Conservation (phyloP, 2,797 vertebrate species). For the Rhinogobio ventralis region DNA sequence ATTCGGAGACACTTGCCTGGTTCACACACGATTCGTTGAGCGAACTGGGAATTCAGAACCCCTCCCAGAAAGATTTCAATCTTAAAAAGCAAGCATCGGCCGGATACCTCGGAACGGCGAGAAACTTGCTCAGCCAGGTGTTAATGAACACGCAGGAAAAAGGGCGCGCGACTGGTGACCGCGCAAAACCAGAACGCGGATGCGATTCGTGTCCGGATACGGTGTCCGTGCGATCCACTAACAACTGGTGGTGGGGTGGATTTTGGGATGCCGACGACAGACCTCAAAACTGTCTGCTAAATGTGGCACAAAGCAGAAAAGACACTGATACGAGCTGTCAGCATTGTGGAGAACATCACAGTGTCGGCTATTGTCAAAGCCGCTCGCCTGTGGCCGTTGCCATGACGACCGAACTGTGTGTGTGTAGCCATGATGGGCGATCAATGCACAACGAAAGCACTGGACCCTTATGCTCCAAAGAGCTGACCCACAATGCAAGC, state of each 20-base stretch:
- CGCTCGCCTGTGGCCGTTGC: neutral
- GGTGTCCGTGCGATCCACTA: neutral
- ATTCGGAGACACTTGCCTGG: constrained; percentile 60
- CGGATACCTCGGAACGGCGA: constrained; percentile 54
- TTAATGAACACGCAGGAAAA: constrained; percentile 63
- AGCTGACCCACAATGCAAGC: constrained; percentile 59
- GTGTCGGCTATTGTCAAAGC: constrained; percentile 62
- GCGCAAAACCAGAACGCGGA: neutral
- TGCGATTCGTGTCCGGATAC: constrained; percentile 38
- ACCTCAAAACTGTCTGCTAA: constrained; percentile 40
- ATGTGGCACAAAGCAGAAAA: constrained; percentile 54
- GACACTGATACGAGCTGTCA: constrained; percentile 25
- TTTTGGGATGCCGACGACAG: constrained; percentile 61
- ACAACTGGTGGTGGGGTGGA: constrained; percentile 65
- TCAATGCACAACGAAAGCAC: constrained; percentile 68
- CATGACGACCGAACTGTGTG: neutral
- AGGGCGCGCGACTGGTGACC: neutral
- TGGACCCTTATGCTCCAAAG: constrained; percentile 69
- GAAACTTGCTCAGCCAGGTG: constrained; percentile 65
- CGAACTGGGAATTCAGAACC: constrained; percentile 65
- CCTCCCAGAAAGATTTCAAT: constrained; percentile 25
- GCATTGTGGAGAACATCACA: constrained; percentile 50
- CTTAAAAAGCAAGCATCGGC: constrained; percentile 47
- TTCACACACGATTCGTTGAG: constrained; percentile 64
- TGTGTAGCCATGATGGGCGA: constrained; percentile 27